A percentile compares a stretch with the other conserved stretches of the same genome.
These are phyloP conservation scores for Kryptolebias ocellatus DNA, from an alignment of 2,797 vertebrate genomes.

Conservation along the genomic window DNA sequence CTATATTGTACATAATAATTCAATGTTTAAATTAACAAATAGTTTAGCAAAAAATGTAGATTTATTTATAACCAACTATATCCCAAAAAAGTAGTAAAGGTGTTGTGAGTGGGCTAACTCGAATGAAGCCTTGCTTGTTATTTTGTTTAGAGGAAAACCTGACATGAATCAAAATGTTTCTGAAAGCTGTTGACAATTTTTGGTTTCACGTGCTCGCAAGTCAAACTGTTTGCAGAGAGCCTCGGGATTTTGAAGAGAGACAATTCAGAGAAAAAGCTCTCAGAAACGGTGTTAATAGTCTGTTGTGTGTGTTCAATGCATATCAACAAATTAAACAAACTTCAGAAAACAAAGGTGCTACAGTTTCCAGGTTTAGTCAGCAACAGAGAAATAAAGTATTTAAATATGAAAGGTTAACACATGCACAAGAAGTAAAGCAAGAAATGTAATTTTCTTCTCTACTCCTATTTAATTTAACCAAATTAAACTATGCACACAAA, in stretches of 20 bases:
- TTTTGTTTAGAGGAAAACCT: neutral
- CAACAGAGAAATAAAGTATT: conserved; percentile 14
- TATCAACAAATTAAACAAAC: conserved; percentile 21
- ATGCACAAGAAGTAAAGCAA: neutral
- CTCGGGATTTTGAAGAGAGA: conserved; percentile 21
- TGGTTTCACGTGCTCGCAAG: conserved; percentile 7
- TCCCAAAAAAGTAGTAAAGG: too few relatives aligned
- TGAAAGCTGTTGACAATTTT: conserved; percentile 4
- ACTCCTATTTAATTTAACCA: too few relatives aligned
- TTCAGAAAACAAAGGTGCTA: conserved; percentile 4
- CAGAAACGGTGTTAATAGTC: conserved; percentile 4
- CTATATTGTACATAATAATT: too few relatives aligned
- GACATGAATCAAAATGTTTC: neutral
- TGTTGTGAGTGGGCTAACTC: too few relatives aligned
- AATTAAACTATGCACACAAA: too few relatives aligned
- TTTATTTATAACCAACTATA: too few relatives aligned
- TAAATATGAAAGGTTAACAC: neutral
- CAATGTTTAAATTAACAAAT: too few relatives aligned
- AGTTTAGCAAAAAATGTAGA: too few relatives aligned
- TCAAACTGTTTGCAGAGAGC: conserved; percentile 10
- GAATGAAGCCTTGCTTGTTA: neutral
- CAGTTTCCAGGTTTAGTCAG: conserved; percentile 7
- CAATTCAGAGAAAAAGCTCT: conserved; percentile 9
- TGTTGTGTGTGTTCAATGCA: conserved; percentile 25
- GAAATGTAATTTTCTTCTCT: neutral